Evolutionary conservation across 2,888 invertebrate genomes (phyloP), one percentile per base, ranked within the genome.

Genomic region (Tridacna gigas): DNA sequence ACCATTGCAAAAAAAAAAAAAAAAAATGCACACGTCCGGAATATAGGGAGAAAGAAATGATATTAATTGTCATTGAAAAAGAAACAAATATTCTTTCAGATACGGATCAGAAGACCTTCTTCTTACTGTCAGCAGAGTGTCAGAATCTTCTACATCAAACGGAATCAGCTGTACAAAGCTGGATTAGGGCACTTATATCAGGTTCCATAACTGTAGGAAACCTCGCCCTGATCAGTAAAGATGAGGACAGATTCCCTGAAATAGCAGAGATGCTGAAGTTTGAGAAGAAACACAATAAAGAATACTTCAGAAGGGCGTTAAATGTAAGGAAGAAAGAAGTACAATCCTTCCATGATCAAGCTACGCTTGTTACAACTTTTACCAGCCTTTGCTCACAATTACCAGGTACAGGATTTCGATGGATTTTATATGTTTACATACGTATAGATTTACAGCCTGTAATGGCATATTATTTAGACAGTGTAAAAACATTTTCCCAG

Each of bases 131-230:
- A n/a, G 74, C 28, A n/a, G 74, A 71, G 4, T 86, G 86, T 45
- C 28, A 26, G 1, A 48, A 47, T 0, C 48, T 45, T 0, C 51
- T 86, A n/a, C 71, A 74, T 9, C 26, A 75, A 47, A 73, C 80
- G 15, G 74, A 80, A 51, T 76, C 80, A n/a, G 66, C 74, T 5
- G 73, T 86, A 61, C 80, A 86, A 15, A 66, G 51, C 18, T 67
- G 73, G 15, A 48, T 79, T 13, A 37, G 13, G 2, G 61, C 74
- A 3, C 67, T 86, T 11, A n/a, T 80, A 15, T 15, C 48, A n/a
- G 87, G 84, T 1, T 37, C 74, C 4, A 48, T 87, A 1, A 74
- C 73, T 11, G 63, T 87, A 45, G 77, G 63, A 45, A 63, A 82
- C 25, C 28, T 83, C 3, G 60, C 74, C 22, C 25, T 83, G 15